phyloP scores from a whole-genome alignment of 2,113 vertebrate species.

The Sminthopsis crassicaudata region DNA sequence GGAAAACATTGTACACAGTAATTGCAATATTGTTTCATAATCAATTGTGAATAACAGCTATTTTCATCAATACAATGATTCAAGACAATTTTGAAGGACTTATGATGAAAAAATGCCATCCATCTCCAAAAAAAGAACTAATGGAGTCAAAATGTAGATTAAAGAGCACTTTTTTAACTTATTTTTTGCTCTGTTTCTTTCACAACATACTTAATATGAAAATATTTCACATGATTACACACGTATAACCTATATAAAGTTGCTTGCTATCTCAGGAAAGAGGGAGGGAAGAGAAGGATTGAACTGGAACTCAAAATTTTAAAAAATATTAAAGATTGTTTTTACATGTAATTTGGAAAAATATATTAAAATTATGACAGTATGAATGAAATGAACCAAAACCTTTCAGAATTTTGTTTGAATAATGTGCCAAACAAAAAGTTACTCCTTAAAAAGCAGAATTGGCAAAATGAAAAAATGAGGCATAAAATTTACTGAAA shows the following conservation, averaged over 20 bases:
- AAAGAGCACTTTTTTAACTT: not conserved
- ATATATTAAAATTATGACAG: too few relatives aligned
- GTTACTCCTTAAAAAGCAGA: too few relatives aligned
- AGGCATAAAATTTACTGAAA: too few relatives aligned
- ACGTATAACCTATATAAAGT: not conserved
- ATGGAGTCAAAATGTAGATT: not conserved
- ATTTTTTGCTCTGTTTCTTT: not conserved
- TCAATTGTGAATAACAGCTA: not conserved
- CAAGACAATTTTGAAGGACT: not conserved
- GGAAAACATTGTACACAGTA: not conserved
- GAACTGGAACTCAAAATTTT: too few relatives aligned
- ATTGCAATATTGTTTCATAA: not conserved
- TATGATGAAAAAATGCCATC: not conserved
- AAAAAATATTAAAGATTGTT: too few relatives aligned
- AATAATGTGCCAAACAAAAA: not conserved
- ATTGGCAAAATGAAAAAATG: too few relatives aligned
- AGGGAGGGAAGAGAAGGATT: too few relatives aligned
- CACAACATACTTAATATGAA: not conserved
- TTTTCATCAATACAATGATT: not conserved
- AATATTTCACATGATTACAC: not conserved
- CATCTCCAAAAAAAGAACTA: not conserved
- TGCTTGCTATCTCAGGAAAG: not conserved
- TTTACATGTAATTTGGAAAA: too few relatives aligned
- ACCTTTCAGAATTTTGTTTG: not conserved
- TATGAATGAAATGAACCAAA: not conserved